A percentile compares a stretch with the other conserved stretches of the same genome.
Evolutionary conservation across 2,113 vertebrate species (phyloP).

Genomic region (Cavia porcellus): DNA sequence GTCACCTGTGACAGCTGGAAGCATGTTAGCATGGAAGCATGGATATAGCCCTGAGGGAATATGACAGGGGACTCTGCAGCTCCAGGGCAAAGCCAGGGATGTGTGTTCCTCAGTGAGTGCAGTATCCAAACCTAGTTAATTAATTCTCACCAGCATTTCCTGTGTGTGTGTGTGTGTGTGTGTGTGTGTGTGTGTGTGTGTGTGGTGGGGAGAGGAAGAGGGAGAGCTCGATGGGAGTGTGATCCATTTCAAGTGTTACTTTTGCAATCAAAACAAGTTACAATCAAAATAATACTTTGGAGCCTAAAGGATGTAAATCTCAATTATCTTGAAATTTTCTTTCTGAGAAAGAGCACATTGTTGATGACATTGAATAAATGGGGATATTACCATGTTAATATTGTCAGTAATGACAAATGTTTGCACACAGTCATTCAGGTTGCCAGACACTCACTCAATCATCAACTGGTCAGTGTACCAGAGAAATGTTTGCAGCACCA

Average conservation of each 20-base stretch:
- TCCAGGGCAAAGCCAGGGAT: not conserved
- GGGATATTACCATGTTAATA: constrained; percentile 63
- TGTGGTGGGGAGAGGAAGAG: not conserved
- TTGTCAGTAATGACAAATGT: constrained; percentile 58
- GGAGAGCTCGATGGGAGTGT: not conserved
- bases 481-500: not conserved
- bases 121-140: not conserved
- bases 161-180: not conserved
- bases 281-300: constrained; percentile 63
- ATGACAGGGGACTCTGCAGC: not conserved
- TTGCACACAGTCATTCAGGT: constrained; percentile 29
- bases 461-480: not conserved
- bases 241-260: constrained; percentile 38
- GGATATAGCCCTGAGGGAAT: not conserved
- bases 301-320: constrained; percentile 65
- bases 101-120: not conserved
- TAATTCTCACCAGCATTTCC: not conserved
- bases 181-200: not conserved
- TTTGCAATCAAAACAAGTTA: constrained; percentile 38
- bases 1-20: constrained; percentile 31
- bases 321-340: constrained; percentile 75
- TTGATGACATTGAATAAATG: constrained; percentile 66
- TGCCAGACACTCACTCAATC: not conserved
- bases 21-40: not conserved
- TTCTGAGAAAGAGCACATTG: constrained; percentile 62